Evolutionary conservation across 2,113 vertebrate genomes (phyloP), one percentile per base, ranked within the genome.

Genomic region (Megaceryle maxima): DNA sequence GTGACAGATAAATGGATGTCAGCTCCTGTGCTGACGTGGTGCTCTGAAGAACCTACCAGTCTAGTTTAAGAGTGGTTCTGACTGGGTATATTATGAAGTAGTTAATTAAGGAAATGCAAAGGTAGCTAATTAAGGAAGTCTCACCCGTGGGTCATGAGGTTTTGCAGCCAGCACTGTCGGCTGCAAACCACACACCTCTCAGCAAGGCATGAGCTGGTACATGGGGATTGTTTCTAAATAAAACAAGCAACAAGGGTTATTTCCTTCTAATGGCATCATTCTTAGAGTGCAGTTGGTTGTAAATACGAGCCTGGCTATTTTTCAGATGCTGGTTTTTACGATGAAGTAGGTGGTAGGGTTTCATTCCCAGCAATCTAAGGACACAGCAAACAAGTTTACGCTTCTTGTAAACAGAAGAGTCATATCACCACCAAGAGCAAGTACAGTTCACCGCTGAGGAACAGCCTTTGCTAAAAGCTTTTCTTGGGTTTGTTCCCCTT

Each of bases 351-450:
- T 44, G 59, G 51, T 14, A 51, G 50, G 13, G 21, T 82, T 89
- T 94, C 29, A 29, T 89, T 95, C 41, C 73, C 66, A 94, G 66
- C 60, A 76, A 50, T 87, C 88, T 88, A 69, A 57, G 50, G 81
- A 68, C 9, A 15, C 0, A 0, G 9, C 24, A 78, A 83, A 82
- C 0, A 3, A 53, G 66, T 67, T 56, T 14, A 16, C 51, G 33
- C 62, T 92, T 95, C 83, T 94, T 82, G 39, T 84, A 95, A 95
- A 56, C 6, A 81, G 72, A 83, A 81, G 83, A 96, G 80, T 96
- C 92, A 93, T 93, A 78, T 55, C 22, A 3, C 4, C 74, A 73
- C 83, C 0, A 17, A 37, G 25, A 84, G 28, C 60, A 44, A 69
- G 41, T 7, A 28, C 28, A 39, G 39, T 24, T 90, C 55, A 56